Percentiles rank a stretch among this genome's conserved stretches.
Evolutionary conservation across 2,797 vertebrate genomes (phyloP).

Genomic region (Nasua narica): DNA sequence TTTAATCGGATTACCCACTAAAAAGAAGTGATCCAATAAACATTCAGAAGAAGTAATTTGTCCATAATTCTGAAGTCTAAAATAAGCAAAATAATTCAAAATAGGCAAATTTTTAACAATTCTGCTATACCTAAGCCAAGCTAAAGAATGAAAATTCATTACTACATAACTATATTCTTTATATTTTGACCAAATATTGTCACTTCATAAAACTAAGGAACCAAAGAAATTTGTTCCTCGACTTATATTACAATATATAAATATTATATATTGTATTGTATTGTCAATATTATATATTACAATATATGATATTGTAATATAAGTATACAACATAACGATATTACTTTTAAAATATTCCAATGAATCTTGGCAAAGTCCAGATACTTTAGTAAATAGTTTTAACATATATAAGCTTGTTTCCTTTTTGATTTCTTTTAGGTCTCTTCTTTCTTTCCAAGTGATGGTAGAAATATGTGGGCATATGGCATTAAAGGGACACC

Average conservation of each 20-base stretch:
- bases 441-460: neutral
- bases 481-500: rapidly evolving
- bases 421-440: neutral
- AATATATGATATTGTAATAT: too few relatives aligned
- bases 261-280: too few relatives aligned
- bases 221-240: neutral
- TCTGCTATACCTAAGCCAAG: neutral
- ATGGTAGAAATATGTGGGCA: neutral
- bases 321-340: neutral
- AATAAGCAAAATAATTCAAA: neutral
- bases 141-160: neutral
- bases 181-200: neutral
- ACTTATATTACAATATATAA: neutral
- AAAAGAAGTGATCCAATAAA: neutral
- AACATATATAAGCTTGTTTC: neutral
- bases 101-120: neutral
- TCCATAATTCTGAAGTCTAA: neutral
- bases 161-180: neutral
- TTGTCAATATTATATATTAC: too few relatives aligned
- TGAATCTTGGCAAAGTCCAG: neutral
- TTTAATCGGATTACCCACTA: neutral
- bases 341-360: neutral
- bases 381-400: neutral
- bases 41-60: neutral
- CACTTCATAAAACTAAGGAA: neutral